Conservation (phyloP, 2,113 vertebrate species). For the Toxotes jaculatrix region DNA sequence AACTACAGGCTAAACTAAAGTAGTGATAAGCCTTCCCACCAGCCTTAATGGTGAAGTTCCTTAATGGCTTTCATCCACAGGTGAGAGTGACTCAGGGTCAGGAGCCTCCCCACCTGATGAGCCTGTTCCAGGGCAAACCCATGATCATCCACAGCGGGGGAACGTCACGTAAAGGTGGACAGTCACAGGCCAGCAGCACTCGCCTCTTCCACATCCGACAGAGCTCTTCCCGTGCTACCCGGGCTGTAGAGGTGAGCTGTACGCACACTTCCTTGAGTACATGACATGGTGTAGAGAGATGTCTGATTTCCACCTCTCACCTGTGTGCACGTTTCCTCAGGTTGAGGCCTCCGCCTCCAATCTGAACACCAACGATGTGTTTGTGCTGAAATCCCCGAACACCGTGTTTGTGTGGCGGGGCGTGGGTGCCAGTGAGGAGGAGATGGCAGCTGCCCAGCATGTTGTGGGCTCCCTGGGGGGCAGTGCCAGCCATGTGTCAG, state of each 20-base stretch:
- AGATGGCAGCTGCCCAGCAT: constrained; percentile 78
- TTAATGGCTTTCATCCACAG: constrained; percentile 58
- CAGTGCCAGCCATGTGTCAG: constrained; percentile 70
- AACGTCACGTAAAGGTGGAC: constrained; percentile 82
- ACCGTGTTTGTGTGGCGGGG: constrained; percentile 82
- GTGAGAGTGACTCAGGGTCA: constrained; percentile 87
- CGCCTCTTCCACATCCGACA: constrained; percentile 87
- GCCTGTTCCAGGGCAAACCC: constrained; percentile 84
- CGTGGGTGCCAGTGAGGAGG: constrained; percentile 78
- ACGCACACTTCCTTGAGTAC: background rate
- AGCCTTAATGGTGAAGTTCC: background rate
- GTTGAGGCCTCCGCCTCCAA: constrained; percentile 70
- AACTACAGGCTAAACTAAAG: background rate
- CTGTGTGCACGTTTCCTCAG: constrained; percentile 54
- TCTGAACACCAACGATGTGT: constrained; percentile 87
- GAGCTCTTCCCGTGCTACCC: constrained; percentile 77
- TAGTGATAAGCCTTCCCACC: background rate
- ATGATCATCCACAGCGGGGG: constrained; percentile 86
- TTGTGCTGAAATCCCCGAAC: constrained; percentile 80
- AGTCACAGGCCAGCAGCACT: constrained; percentile 58
- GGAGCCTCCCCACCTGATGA: constrained; percentile 87
- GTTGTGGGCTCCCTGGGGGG: constrained; percentile 81
- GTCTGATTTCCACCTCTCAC: background rate
- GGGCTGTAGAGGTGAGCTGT: constrained; percentile 84
- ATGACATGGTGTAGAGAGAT: background rate